Base-by-base conservation (phyloP, 2,797 vertebrate genomes). In the Malacoctenus gilli region DNA sequence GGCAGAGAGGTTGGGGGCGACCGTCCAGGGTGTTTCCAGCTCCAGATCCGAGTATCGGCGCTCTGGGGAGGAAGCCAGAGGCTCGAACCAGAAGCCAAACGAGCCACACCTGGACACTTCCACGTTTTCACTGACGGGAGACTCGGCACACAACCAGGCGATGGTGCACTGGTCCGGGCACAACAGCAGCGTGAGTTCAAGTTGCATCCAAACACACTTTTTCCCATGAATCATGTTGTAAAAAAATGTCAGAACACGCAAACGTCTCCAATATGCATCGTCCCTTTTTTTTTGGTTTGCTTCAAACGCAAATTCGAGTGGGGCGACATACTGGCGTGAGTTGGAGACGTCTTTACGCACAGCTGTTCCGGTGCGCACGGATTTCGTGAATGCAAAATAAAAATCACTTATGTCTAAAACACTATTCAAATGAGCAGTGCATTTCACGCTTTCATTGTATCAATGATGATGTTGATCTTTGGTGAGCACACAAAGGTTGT, bases 101-200 rank as follows among this genome's bases (percentile, higher is more conserved):
- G 94, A 95, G 75, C 90, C 91, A 35, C 71, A 87, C 79, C 79
- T 98, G 80, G 86, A 91, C 88, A 95, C 94, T 49, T 95, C 93
- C 25, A 95, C 92, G 15, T 96, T 95, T 58, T 92, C 96, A n/a
- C 83, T 98, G 61, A 90, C 92, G 8, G 95, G 95, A 63, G 96
- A 98, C 68, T 94, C 94, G 1, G 94, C 94, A 7, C 95, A 98
- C 86, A 98, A 97, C 85, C 96, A 96, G 89, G 96, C 95, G 78
- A 98, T 97, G 95, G 95, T 97, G 70, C 93, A 97, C 88, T 97
- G 96, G 96, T 95, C 94, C 37, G 93, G 95, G 75, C 93, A 94
- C 92, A 97, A 96, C 93, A 98, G 95, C 83, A 94, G 93, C 69
- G 96, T 98, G 90, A 98, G 96, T 97, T 91, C 38, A 16, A 63